Evolutionary conservation across 2,888 invertebrate genomes (phyloP), one percentile per base, ranked within the genome.

Genomic region (Luperina nickerlii): DNA sequence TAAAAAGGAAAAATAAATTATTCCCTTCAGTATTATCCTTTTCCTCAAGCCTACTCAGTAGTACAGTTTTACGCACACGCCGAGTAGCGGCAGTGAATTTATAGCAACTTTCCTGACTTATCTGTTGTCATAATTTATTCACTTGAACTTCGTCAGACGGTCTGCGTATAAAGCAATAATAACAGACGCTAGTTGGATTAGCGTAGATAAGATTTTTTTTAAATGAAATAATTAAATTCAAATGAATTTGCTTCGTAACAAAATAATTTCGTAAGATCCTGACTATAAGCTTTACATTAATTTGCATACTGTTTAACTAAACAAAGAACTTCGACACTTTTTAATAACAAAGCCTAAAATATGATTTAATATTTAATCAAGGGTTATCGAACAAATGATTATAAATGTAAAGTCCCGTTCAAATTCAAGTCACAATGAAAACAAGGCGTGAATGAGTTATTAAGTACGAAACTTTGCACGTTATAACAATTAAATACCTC

Each of bases 51-150:
- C 65, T 62, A 70, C 54, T 70, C 27, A 73, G 54, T 65, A 63
- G 27, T 75, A 42, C 32, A 69, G 65, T 73, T 66, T 66, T 32
- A 69, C 62, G 80, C 73, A 79, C 66, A 75, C 75, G 57, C 76
- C 20, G 66, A 70, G 70, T 80, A 54, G 27, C 32, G 75, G 60
- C 66, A 84, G 79, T 79, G 38, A 83, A 86, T 73, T 84, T 83
- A 27, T 24, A 72, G 42, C 20, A 74, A 84, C 62, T 80, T 84
- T 69, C 62, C 57, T 45, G 66, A 76, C 76, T 80, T 84, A 66
- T 84, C 76, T 74, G 48, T 84, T 84, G 62, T 76, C 57, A 73
- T 84, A 70, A 84, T 83, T 69, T 76, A 80, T 83, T 84, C 66
- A 80, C 80, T 76, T 51, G 63, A 83, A 84, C 80, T 84, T 80